A percentile compares a stretch with the other conserved stretches of the same genome.
Conservation (phyloP, 2,888 invertebrate species). For the Tetragonula carbonaria region DNA sequence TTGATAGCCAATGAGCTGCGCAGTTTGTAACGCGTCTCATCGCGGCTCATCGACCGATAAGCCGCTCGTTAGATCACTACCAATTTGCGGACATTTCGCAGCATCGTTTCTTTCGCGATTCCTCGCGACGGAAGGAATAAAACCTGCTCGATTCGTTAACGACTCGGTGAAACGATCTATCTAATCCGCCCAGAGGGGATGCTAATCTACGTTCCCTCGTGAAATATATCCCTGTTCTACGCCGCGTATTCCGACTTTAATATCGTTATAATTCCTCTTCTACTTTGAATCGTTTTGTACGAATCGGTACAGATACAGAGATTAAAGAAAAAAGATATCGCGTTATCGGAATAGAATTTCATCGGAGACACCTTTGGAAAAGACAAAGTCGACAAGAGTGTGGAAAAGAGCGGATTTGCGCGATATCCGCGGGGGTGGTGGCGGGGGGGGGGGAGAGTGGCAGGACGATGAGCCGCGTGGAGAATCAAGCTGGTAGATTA, state of each 20-base stretch:
- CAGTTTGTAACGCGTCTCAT: conserved; percentile 66
- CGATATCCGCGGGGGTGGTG: not conserved
- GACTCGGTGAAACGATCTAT: not conserved
- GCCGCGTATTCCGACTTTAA: not conserved
- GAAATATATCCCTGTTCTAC: not conserved
- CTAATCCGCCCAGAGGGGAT: not conserved
- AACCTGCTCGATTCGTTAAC: not conserved
- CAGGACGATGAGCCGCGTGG: conserved; percentile 44
- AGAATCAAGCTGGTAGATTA: conserved; percentile 72
- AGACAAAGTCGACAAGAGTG: not conserved
- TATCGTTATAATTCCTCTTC: not conserved
- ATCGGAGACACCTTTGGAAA: not conserved
- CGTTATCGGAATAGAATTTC: too few relatives aligned
- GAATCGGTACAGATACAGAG: not conserved
- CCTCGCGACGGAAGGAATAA: conserved; percentile 4
- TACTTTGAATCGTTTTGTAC: not conserved
- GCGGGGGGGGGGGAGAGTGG: conserved; percentile 12
- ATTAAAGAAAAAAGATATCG: not conserved
- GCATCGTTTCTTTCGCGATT: conserved; percentile 16
- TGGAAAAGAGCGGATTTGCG: not conserved
- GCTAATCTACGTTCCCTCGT: not conserved
- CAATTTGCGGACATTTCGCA: conserved; percentile 57
- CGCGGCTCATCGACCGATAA: conserved; percentile 50
- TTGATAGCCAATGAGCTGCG: conserved; percentile 77
- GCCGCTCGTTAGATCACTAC: conserved; percentile 51